phyloP scores from a whole-genome alignment of 1,140 invertebrate genomes.

The Nylanderia fulva region DNA sequence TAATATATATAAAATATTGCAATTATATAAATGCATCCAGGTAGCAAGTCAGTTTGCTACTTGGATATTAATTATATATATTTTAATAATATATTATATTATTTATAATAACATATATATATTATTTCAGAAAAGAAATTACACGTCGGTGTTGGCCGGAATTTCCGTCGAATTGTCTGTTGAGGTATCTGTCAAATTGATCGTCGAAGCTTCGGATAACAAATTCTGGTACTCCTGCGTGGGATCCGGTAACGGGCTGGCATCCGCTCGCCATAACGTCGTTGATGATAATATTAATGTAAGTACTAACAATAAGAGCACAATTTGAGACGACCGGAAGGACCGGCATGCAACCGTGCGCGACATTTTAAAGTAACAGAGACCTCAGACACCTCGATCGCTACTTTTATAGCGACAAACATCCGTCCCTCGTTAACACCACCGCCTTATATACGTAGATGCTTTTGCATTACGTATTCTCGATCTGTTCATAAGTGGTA shows the following conservation, averaged over 20 bases:
- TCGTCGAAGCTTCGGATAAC: not conserved
- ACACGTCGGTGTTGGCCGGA: constrained; percentile 36
- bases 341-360: not conserved
- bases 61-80: too few species aligned
- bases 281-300: constrained; percentile 17
- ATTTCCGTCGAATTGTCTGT: constrained; percentile 34
- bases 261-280: constrained; percentile 8
- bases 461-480: constrained; percentile 63
- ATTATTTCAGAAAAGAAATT: constrained; percentile 12
- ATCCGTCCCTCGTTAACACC: constrained; percentile 55
- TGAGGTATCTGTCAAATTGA: constrained; percentile 12
- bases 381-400: not conserved
- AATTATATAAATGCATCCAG: too few species aligned
- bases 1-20: too few species aligned
- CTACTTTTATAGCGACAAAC: constrained; percentile 60
- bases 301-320: constrained; percentile 26
- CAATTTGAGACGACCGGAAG: not conserved
- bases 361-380: constrained; percentile 60
- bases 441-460: constrained; percentile 21
- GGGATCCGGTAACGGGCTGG: constrained; percentile 19
- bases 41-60: too few species aligned
- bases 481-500: constrained; percentile 65
- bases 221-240: not conserved
- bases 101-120: not conserved
- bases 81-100: not conserved